phyloP scores from a whole-genome alignment of 2,113 vertebrate genomes.

The Rhea americana region DNA sequence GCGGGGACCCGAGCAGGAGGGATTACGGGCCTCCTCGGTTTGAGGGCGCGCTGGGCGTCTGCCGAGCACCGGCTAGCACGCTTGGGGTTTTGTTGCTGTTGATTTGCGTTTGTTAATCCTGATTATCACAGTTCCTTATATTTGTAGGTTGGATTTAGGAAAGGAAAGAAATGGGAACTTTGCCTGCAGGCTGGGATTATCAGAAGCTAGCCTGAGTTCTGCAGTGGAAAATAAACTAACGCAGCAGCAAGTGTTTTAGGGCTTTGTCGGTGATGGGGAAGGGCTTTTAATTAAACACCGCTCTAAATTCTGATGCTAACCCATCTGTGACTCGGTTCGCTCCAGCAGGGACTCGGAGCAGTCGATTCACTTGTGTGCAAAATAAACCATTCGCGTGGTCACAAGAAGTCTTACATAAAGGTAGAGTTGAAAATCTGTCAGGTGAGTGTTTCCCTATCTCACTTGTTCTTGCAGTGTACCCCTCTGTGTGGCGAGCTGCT shows the following conservation, averaged over 20 bases:
- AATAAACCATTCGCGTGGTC: background rate
- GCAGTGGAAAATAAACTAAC: constrained; percentile 17
- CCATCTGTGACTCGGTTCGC: background rate
- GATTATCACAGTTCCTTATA: constrained; percentile 5
- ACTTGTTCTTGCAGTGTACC: background rate
- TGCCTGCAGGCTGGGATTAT: constrained; percentile 33
- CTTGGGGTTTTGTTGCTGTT: background rate
- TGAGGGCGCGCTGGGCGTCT: constrained; percentile 4
- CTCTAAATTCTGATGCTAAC: background rate
- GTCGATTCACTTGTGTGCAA: background rate
- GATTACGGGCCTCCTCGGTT: constrained; percentile 42
- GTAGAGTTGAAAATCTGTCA: background rate
- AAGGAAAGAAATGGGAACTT: constrained; percentile 15
- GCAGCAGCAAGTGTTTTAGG: background rate
- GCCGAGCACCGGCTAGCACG: background rate
- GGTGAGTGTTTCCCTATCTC: background rate
- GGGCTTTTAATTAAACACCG: background rate
- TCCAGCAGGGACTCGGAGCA: background rate
- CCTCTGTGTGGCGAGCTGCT: background rate
- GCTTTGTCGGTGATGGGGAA: background rate
- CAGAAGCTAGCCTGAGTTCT: constrained; percentile 16
- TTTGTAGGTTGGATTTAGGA: constrained; percentile 15
- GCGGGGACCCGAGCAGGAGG: constrained; percentile 7
- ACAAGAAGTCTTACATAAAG: background rate
- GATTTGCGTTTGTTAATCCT: constrained; percentile 33